phyloP scores from a whole-genome alignment of 2,113 vertebrate species.

The Heptranchias perlo region DNA sequence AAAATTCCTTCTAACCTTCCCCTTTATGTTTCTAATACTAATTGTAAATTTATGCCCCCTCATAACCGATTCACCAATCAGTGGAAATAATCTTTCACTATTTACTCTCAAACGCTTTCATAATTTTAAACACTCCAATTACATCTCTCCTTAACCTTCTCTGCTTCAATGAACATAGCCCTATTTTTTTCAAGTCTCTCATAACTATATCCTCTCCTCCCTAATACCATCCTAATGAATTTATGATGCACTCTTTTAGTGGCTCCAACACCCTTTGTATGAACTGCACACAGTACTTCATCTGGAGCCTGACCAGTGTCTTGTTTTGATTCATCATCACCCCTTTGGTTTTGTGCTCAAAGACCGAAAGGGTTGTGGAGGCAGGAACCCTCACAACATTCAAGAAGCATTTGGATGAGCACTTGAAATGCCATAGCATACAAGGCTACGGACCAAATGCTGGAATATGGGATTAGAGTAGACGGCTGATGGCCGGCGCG shows the following conservation, averaged over 20 bases:
- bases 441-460: no score
- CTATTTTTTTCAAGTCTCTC: not conserved
- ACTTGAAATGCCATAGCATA: no score
- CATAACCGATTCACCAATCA: not conserved
- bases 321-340: not conserved
- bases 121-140: constrained; percentile 14
- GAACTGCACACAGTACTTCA: no score
- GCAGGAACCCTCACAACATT: no score
- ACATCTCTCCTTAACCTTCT: not conserved
- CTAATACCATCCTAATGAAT: not conserved
- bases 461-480: no score
- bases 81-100: constrained; percentile 13
- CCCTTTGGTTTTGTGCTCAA: not conserved
- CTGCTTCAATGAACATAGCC: not conserved
- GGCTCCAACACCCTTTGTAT: not conserved
- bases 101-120: constrained; percentile 19
- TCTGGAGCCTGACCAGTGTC: not conserved
- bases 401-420: no score
- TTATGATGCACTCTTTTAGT: not conserved
- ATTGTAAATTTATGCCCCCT: not conserved
- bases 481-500: no score
- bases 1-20: not conserved
- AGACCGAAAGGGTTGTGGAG: no score
- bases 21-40: constrained; percentile 16
- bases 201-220: not conserved